Conservation (phyloP, 1,140 invertebrate species). For the Euura lappo region DNA sequence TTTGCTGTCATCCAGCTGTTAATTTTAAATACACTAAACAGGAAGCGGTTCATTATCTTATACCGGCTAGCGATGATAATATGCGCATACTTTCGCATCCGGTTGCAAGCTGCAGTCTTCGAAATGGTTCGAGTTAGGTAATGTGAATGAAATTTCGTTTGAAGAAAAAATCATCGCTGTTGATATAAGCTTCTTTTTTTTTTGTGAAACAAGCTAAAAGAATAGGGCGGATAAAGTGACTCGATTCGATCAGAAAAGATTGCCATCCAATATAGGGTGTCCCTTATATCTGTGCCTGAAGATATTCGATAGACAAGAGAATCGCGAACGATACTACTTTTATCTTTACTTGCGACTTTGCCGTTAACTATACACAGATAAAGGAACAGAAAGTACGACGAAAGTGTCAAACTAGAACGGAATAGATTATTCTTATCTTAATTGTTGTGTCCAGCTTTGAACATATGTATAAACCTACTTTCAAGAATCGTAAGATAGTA, state of each 20-base stretch:
- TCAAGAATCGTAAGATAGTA: too few species aligned
- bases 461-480: too few species aligned
- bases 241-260: background rate
- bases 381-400: background rate
- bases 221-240: background rate
- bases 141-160: too few species aligned
- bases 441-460: background rate
- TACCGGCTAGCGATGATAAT: background rate
- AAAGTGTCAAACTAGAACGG: background rate
- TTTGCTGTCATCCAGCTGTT: slow-evolving; percentile 4
- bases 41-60: background rate
- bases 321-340: background rate
- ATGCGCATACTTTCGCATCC: background rate
- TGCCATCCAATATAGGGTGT: background rate
- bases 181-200: too few species aligned
- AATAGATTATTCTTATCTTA: slow-evolving; percentile 2
- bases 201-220: background rate
- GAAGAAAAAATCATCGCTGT: too few species aligned
- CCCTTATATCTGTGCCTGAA: too few species aligned
- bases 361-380: background rate
- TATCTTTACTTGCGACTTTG: background rate
- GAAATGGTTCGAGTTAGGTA: background rate
- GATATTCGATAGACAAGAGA: too few species aligned
- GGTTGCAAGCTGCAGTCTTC: background rate
- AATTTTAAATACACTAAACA: background rate